Evolutionary conservation across 2,888 invertebrate genomes (phyloP).

Genomic region (Meta bourneti): DNA sequence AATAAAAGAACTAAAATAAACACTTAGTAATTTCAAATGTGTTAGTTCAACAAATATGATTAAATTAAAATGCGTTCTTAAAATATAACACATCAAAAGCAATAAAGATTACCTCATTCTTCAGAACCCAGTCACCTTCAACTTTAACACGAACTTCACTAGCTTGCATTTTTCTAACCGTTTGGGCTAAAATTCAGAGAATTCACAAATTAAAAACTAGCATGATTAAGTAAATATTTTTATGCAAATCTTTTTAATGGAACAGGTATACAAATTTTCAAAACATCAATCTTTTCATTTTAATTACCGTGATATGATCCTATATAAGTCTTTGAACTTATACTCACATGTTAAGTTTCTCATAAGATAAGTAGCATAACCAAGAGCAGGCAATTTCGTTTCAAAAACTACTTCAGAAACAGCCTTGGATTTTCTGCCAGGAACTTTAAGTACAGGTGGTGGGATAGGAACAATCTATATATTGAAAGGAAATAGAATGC

Average conservation of each 20-base stretch:
- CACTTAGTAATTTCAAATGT: too few species aligned
- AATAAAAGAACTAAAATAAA: too few species aligned
- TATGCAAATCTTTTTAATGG: background rate
- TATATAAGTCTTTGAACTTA: background rate
- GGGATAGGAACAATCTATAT: constrained; percentile 84
- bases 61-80: too few species aligned
- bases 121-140: constrained; percentile 63
- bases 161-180: constrained; percentile 2
- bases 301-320: background rate
- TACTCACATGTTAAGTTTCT: constrained; percentile 67
- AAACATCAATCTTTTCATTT: background rate
- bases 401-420: constrained; percentile 87
- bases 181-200: constrained; percentile 25
- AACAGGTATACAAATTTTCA: background rate
- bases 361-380: constrained; percentile 80
- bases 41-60: too few species aligned
- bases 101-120: constrained; percentile 55
- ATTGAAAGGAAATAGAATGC: too few species aligned
- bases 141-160: constrained; percentile 23
- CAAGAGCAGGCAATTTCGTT: constrained; percentile 84
- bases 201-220: background rate
- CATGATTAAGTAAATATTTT: too few species aligned
- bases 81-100: too few species aligned
- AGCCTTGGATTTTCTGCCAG: constrained; percentile 85
- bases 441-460: constrained; percentile 83